Evolutionary conservation across 2,797 vertebrate genomes (phyloP).

Genomic region (Schizopygopsis pylzovi): DNA sequence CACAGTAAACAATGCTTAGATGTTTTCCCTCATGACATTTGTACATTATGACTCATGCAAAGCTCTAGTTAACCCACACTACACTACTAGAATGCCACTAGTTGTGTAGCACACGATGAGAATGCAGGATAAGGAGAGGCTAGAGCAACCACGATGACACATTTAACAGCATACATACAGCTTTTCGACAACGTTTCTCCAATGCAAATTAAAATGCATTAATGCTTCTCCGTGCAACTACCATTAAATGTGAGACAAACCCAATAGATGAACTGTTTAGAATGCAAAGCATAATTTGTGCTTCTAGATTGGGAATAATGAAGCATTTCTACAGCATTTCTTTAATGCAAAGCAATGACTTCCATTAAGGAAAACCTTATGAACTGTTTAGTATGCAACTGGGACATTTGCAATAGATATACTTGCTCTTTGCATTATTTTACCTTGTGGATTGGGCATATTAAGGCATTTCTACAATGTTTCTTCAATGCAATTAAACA

Average conservation of each 20-base stretch:
- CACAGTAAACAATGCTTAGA: constrained; percentile 45
- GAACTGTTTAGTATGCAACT: not conserved
- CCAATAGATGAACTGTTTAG: not conserved
- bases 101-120: constrained; percentile 41
- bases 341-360: not conserved
- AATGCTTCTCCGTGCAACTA: not conserved
- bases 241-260: not conserved
- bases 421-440: not conserved
- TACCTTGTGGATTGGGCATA: not conserved
- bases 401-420: not conserved
- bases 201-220: not conserved
- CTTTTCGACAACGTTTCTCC: not conserved
- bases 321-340: not conserved
- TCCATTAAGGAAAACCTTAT: not conserved
- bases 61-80: constrained; percentile 33
- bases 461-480: not conserved
- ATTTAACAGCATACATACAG: not conserved
- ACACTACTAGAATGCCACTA: constrained; percentile 48
- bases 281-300: not conserved
- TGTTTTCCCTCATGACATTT: constrained; percentile 54
- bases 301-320: not conserved
- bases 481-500: not conserved
- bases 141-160: not conserved
- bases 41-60: constrained; percentile 57
- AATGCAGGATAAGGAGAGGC: not conserved